These are phyloP conservation scores for Willowsia nigromaculata DNA, from an alignment of 2,888 invertebrate genomes.

Conservation along the genomic window DNA sequence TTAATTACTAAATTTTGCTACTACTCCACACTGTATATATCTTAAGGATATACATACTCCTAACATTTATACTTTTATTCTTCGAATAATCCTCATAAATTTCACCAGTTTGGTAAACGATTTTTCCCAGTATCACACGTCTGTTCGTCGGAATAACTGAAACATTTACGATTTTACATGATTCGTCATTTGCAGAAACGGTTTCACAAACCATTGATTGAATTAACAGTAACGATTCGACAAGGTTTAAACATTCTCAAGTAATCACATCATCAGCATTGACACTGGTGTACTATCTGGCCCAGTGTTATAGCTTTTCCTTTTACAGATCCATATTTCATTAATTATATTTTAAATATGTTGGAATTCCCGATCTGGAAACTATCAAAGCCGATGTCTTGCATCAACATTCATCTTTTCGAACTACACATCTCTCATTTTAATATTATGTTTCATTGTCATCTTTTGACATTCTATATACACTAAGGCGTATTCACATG, in stretches of 20 bases:
- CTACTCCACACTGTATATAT: slow-evolving; percentile 41
- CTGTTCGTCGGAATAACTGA: slow-evolving; percentile 59
- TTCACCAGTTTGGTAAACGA: slow-evolving; percentile 22
- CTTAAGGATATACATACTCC: slow-evolving; percentile 52
- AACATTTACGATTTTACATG: slow-evolving; percentile 46
- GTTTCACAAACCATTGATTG: not conserved
- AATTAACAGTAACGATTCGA: not conserved
- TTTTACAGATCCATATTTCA: slow-evolving; percentile 36
- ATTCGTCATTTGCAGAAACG: slow-evolving; percentile 55
- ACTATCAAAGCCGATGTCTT: slow-evolving; percentile 40
- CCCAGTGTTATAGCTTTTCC: slow-evolving; percentile 1
- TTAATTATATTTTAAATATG: not conserved
- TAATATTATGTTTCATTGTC: slow-evolving; percentile 42
- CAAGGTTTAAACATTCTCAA: slow-evolving; percentile 13
- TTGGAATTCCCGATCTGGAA: not conserved
- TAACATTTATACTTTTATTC: slow-evolving; percentile 25
- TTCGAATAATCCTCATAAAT: slow-evolving; percentile 29
- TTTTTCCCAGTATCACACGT: slow-evolving; percentile 68
- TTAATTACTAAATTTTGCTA: slow-evolving; percentile 57
- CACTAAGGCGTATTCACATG: slow-evolving; percentile 10
- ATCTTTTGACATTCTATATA: not conserved
- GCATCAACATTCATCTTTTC: slow-evolving; percentile 28
- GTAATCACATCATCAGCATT: slow-evolving; percentile 15
- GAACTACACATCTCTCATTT: slow-evolving; percentile 27
- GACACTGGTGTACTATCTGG: slow-evolving; percentile 16